A percentile compares a stretch with the other conserved stretches of the same genome.
Evolutionary conservation across 1,140 invertebrate species (phyloP).

Genomic region (Dryas iulia): DNA sequence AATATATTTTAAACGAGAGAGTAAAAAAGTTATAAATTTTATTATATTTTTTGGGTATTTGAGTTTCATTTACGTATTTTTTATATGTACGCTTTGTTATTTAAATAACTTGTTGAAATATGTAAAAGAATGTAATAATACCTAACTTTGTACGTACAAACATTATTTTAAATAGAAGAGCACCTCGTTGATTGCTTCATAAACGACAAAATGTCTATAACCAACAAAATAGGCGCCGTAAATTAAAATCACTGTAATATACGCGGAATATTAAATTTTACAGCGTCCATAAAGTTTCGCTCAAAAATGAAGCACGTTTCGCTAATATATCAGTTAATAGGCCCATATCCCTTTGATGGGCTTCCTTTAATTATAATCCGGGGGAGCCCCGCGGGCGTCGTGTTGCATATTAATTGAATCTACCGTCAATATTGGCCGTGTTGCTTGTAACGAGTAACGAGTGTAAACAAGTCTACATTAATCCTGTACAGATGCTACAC

Average conservation of each 20-base stretch:
- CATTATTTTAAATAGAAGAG: constrained; percentile 1
- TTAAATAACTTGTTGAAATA: too few species aligned
- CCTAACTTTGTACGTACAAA: not conserved
- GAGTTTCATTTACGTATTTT: too few species aligned
- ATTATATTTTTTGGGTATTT: too few species aligned
- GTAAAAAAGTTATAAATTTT: not conserved
- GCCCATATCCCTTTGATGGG: constrained; percentile 46
- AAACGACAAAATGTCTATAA: not conserved
- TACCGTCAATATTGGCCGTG: constrained; percentile 40
- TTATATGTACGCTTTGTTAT: not conserved
- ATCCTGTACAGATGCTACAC: not conserved
- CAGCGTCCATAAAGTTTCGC: constrained; percentile 15
- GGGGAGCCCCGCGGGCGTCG: constrained; percentile 33
- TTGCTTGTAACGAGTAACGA: constrained; percentile 15
- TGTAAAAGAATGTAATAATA: not conserved
- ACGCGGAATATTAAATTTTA: constrained; percentile 12
- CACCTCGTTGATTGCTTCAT: not conserved
- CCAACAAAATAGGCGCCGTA: not conserved
- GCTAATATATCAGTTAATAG: constrained; percentile 57
- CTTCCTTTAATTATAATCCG: constrained; percentile 55
- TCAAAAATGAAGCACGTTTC: constrained; percentile 51
- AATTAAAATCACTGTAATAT: constrained; percentile 18
- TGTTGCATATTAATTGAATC: constrained; percentile 55
- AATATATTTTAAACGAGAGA: not conserved
- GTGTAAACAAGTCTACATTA: constrained; percentile 21